phyloP scores from a whole-genome alignment of 1,140 invertebrate species.

The Lanistes nyassanus region DNA sequence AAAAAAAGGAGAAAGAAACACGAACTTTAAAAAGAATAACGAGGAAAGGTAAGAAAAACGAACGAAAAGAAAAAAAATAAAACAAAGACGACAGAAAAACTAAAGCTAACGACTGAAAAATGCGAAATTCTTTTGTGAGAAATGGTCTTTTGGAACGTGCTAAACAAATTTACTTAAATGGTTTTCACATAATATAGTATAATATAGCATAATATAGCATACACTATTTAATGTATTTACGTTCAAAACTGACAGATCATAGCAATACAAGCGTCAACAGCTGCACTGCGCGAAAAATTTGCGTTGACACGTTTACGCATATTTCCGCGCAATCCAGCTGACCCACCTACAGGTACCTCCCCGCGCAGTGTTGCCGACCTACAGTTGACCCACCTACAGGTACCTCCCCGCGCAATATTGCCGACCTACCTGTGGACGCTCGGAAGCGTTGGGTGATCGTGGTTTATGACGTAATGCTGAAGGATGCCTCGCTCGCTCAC shows the following conservation, averaged over 20 bases:
- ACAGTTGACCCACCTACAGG: neutral
- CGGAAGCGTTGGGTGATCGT: constrained; percentile 28
- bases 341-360: neutral
- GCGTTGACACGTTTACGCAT: neutral
- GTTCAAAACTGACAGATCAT: neutral
- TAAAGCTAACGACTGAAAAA: neutral
- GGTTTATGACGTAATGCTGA: constrained; percentile 40
- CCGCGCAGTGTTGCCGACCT: no score
- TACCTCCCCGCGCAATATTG: neutral
- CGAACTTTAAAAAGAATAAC: no score
- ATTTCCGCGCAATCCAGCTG: neutral
- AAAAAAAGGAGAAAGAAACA: no score
- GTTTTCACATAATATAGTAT: no score
- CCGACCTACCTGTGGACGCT: constrained; percentile 36
- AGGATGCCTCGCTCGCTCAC: constrained; percentile 42
- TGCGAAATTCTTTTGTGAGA: neutral
- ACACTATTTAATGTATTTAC: neutral
- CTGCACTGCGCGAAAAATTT: neutral
- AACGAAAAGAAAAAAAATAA: no score
- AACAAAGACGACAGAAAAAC: neutral
- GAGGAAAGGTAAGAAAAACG: no score
- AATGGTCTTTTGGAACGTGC: no score
- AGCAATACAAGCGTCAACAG: neutral
- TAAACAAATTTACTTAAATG: no score
- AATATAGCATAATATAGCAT: neutral